Base-by-base conservation (phyloP, 2,797 vertebrate species). In the Ctenopoma multispine region DNA sequence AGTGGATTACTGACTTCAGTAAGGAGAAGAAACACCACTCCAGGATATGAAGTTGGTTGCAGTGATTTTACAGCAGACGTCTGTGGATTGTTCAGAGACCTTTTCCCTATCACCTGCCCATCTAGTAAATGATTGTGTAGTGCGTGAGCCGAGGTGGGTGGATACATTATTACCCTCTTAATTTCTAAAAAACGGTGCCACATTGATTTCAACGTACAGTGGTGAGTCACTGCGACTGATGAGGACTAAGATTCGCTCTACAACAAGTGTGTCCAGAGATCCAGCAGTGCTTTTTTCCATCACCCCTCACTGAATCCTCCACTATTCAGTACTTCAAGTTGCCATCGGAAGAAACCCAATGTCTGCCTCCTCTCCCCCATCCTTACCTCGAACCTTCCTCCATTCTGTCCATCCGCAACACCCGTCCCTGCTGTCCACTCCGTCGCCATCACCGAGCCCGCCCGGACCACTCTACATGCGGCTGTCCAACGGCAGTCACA, bases 321-420 rank as follows among this genome's bases (percentile, higher is more conserved):
- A 72, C 85, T 54, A 56, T 88, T 89, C 88, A 81, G 73, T 72
- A 36, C 63, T 86, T 90, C 74, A 59, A 86, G 77, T 93, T 40
- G 63, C 87, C 78, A 78, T 87, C 80, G 92, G 93, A 94, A 92
- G 87, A 89, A 91, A 94, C 92, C 97, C 95, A 96, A 98, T 99
- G 97, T 99, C 97, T 96, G 94, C 96, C 95, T 96, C 96, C 86
- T 96, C 95, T 95, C 96, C 97, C 92, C 94, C 96, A 80, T 95
- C 96, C 90, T 95, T 96, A 90, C 97, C 96, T 89, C 97, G 96
- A 93, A 95, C 96, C 94, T 96, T 95, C 81, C 93, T 96, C 81
- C 94, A 96, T 84, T 75, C 89, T 50, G 92, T 95, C 91, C 90
- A 95, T 93, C 95, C 94, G 24, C 92, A 94, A 88, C 93, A 95